These are phyloP conservation scores for Halictus quadricinctus DNA, from an alignment of 2,888 invertebrate genomes.

Conservation along the genomic window DNA sequence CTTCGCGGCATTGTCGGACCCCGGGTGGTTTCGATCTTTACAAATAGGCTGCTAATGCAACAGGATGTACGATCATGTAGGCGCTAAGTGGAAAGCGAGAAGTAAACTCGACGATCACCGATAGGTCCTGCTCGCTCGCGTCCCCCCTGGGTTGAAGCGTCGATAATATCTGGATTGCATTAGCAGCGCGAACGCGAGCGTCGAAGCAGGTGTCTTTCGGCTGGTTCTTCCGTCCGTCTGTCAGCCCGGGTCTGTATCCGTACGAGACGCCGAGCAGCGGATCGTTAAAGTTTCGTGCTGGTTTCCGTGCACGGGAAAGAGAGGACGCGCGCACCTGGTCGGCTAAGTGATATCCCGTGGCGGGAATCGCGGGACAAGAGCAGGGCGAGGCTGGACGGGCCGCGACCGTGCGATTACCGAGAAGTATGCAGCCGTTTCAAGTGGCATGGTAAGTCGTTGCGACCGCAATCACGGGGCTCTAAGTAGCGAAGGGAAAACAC, in stretches of 20 bases:
- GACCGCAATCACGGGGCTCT: constrained; percentile 67
- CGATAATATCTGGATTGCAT: constrained; percentile 49
- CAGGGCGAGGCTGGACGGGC: constrained; percentile 5
- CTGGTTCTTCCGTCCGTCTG: neutral
- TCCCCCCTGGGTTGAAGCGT: constrained; percentile 16
- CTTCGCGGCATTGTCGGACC: constrained; percentile 69
- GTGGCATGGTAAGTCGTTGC: constrained; percentile 55
- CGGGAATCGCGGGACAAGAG: constrained; percentile 9
- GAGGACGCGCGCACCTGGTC: constrained; percentile 19
- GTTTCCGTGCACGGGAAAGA: neutral
- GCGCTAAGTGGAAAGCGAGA: constrained; percentile 64
- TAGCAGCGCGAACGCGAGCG: constrained; percentile 15
- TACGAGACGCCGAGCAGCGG: neutral
- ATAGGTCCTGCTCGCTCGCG: constrained; percentile 39
- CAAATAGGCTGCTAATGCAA: constrained; percentile 74
- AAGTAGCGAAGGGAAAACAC: constrained; percentile 65
- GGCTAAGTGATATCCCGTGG: constrained; percentile 51
- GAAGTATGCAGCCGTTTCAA: constrained; percentile 56
- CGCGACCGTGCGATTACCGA: constrained; percentile 38
- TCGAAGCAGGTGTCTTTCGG: neutral
- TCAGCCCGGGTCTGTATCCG: neutral
- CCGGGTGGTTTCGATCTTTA: constrained; percentile 73
- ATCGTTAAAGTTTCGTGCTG: neutral
- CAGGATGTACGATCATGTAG: constrained; percentile 58
- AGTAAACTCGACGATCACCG: constrained; percentile 57